Percentiles rank a stretch among this genome's conserved stretches.
These are phyloP conservation scores for Vanessa tameamea DNA, from an alignment of 1,140 invertebrate species.

Conservation along the genomic window DNA sequence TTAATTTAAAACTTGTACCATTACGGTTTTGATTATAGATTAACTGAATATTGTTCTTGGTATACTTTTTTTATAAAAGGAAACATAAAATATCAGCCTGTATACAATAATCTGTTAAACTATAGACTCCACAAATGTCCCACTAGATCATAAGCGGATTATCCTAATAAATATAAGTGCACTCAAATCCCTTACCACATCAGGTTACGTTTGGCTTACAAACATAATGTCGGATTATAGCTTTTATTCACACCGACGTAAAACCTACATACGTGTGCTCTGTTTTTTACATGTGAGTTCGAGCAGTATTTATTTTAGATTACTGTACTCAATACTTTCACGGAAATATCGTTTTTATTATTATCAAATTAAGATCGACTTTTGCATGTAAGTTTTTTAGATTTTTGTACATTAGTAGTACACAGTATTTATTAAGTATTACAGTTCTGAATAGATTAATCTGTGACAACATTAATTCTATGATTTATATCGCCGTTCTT, in stretches of 20 bases:
- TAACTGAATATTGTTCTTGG: too few relatives aligned
- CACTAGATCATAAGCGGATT: slow-evolving; percentile 60
- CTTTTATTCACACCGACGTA: slow-evolving; percentile 19
- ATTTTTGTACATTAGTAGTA: slow-evolving; percentile 4
- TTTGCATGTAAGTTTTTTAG: not conserved
- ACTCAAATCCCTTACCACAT: slow-evolving; percentile 46
- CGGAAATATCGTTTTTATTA: not conserved
- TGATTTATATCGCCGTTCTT: slow-evolving; percentile 47
- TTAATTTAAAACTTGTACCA: too few relatives aligned
- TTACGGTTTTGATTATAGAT: too few relatives aligned
- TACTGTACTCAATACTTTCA: not conserved
- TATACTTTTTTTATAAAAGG: not conserved
- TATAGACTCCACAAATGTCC: slow-evolving; percentile 53
- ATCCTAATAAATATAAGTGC: slow-evolving; percentile 72
- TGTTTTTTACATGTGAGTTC: not conserved
- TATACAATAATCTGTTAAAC: slow-evolving; percentile 44
- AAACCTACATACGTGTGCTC: not conserved
- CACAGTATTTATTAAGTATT: slow-evolving; percentile 52
- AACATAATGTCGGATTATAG: slow-evolving; percentile 26
- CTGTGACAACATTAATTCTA: slow-evolving; percentile 45
- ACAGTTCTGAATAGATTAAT: slow-evolving; percentile 46
- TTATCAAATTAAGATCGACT: not conserved
- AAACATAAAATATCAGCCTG: slow-evolving; percentile 32
- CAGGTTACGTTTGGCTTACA: slow-evolving; percentile 6
- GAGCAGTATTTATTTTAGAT: not conserved